Conservation (phyloP, 2,797 vertebrate species). For the Xiphorhynchus erythropygius region DNA sequence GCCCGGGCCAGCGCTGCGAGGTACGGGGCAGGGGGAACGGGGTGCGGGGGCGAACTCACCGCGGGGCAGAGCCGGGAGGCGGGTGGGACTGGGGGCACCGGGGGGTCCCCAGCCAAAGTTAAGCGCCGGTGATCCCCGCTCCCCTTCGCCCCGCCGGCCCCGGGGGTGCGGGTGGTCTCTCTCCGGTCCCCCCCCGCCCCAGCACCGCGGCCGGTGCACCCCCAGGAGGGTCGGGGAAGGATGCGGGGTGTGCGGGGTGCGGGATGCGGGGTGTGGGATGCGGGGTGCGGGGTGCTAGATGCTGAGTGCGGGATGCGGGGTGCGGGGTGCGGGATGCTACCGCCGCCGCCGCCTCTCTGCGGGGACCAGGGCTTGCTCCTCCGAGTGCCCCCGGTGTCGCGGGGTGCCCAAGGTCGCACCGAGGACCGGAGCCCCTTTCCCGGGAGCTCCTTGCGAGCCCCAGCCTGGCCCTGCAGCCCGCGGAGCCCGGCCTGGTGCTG, state of each 20-base stretch:
- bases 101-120: neutral
- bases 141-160: neutral
- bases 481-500: neutral
- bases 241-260: neutral
- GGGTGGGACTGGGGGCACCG: too few relatives aligned
- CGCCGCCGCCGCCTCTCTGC: neutral
- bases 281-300: neutral
- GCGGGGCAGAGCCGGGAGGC: neutral
- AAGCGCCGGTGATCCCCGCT: neutral
- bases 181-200: neutral
- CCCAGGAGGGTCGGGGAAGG: neutral
- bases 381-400: neutral
- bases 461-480: neutral
- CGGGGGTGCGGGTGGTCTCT: neutral
- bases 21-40: neutral
- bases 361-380: neutral
- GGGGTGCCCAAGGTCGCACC: neutral
- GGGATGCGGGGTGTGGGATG: neutral
- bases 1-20: neutral
- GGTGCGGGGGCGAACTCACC: neutral
- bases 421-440: neutral
- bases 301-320: neutral
- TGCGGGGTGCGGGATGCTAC: neutral
- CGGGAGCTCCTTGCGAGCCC: neutral
- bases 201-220: neutral